These are phyloP conservation scores for Ifrita kowaldi DNA, from an alignment of 2,113 vertebrate genomes.

Conservation along the genomic window DNA sequence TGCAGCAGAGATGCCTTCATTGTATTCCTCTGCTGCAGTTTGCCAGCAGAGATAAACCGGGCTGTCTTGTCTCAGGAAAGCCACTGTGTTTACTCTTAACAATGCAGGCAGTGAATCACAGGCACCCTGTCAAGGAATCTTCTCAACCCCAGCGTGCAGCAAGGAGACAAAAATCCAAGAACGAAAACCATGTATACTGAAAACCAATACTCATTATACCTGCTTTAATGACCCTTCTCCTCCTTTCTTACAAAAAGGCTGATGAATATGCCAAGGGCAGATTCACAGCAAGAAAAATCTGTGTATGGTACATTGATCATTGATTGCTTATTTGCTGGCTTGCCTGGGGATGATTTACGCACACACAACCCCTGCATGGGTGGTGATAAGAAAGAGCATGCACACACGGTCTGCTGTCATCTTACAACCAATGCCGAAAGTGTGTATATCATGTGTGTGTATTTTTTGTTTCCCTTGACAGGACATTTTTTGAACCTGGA, in stretches of 20 bases:
- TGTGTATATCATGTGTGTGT: accelerated
- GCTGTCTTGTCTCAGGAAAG: background rate
- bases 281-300: background rate
- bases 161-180: background rate
- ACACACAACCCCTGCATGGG: background rate
- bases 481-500: background rate
- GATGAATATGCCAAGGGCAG: background rate
- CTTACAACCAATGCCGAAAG: accelerated
- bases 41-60: background rate
- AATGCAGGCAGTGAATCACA: background rate
- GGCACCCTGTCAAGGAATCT: background rate
- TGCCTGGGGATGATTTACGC: background rate
- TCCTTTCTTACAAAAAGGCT: background rate
- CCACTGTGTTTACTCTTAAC: background rate
- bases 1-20: background rate
- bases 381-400: background rate
- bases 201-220: background rate
- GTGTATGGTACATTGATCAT: background rate
- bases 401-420: background rate
- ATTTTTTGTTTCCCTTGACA: background rate
- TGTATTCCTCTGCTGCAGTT: background rate
- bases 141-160: background rate
- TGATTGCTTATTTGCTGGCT: background rate
- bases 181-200: background rate
- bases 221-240: background rate